Evolutionary conservation across 1,140 invertebrate genomes (phyloP).

Genomic region (Myzus persicae): DNA sequence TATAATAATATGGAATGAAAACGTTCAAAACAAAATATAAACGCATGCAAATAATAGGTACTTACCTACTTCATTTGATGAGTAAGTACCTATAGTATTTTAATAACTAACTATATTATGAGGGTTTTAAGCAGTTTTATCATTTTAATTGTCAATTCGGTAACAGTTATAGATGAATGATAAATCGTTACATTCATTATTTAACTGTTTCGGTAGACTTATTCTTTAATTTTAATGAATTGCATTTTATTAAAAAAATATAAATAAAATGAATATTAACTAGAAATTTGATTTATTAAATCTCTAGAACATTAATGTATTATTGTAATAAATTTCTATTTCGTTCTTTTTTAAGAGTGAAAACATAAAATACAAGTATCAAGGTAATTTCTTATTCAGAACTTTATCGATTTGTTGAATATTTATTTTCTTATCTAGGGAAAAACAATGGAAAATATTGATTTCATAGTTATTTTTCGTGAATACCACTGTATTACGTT

Average conservation of each 20-base stretch:
- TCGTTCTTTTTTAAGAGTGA: not conserved
- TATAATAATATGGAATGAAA: not conserved
- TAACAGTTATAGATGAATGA: not conserved
- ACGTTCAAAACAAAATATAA: not conserved
- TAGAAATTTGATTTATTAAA: not conserved
- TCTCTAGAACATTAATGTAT: not conserved
- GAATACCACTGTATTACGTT: not conserved
- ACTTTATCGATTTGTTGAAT: not conserved
- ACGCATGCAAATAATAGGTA: not conserved
- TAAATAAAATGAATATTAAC: not conserved
- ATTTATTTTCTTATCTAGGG: not conserved
- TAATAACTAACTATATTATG: not conserved
- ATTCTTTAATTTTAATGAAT: not conserved
- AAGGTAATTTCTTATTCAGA: not conserved
- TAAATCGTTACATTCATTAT: not conserved
- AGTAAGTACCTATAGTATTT: not conserved
- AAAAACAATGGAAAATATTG: not conserved
- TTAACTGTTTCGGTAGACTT: not conserved
- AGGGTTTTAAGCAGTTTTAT: not conserved
- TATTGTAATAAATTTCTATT: not conserved
- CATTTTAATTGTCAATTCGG: not conserved
- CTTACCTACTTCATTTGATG: not conserved
- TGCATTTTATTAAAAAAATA: not conserved
- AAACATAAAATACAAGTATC: not conserved
- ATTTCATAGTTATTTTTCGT: not conserved